A percentile compares a stretch with the other conserved stretches of the same genome.
Evolutionary conservation across 2,797 vertebrate species (phyloP).

Genomic region (Molossus alvarezi): DNA sequence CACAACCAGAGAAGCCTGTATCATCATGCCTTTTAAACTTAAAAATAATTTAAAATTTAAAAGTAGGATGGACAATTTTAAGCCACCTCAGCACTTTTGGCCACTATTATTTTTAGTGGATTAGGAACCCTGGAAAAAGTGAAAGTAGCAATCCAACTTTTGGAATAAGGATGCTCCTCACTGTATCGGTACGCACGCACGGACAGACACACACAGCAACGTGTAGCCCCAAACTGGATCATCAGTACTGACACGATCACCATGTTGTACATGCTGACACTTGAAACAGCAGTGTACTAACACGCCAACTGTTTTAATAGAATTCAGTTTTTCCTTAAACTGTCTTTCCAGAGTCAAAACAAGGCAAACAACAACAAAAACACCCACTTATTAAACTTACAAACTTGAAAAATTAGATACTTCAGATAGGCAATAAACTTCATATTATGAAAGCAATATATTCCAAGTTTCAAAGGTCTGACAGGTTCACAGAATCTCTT

Average conservation of each 20-base stretch:
- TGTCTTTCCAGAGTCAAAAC: conserved; percentile 87
- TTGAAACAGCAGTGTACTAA: conserved; percentile 70
- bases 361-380: conserved; percentile 69
- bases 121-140: neutral
- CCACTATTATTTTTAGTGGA: neutral
- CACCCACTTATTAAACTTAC: conserved; percentile 89
- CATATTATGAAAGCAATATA: conserved; percentile 91
- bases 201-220: too few species aligned
- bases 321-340: conserved; percentile 84
- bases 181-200: neutral
- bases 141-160: neutral
- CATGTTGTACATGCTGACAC: neutral
- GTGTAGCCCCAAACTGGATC: neutral
- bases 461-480: conserved; percentile 88
- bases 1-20: neutral
- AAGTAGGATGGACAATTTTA: neutral
- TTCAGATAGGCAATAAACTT: conserved; percentile 89
- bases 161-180: neutral
- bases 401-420: conserved; percentile 91
- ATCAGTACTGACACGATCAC: neutral
- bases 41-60: conserved; percentile 46
- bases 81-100: neutral
- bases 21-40: conserved; percentile 50
- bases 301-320: conserved; percentile 87
- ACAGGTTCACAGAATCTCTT: conserved; percentile 83